phyloP scores from a whole-genome alignment of 1,140 invertebrate genomes.

The Diachasmimorpha longicaudata region DNA sequence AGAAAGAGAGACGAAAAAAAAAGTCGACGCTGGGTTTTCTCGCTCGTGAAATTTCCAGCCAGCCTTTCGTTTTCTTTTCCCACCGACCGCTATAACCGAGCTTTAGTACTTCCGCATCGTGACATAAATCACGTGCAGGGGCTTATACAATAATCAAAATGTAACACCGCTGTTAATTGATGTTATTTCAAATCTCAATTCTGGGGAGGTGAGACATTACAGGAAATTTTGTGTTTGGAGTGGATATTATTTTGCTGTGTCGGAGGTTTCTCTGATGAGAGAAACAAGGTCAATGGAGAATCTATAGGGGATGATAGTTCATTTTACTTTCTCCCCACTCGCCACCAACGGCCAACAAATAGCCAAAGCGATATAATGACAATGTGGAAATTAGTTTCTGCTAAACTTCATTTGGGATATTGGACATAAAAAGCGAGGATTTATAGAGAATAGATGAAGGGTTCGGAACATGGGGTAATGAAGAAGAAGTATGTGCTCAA shows the following conservation, averaged over 20 bases:
- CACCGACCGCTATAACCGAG: neutral
- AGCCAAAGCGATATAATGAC: too few species aligned
- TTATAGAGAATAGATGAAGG: too few species aligned
- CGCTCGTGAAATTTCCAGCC: neutral
- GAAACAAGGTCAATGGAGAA: neutral
- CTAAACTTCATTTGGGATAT: too few species aligned
- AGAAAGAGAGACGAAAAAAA: neutral
- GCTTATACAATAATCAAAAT: constrained; percentile 27
- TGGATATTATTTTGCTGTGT: neutral
- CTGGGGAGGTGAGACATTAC: neutral
- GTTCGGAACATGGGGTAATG: too few species aligned
- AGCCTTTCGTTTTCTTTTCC: neutral
- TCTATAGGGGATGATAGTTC: too few species aligned
- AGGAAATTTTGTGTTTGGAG: neutral
- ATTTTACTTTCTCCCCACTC: too few species aligned
- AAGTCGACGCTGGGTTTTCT: neutral
- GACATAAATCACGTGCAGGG: constrained; percentile 15
- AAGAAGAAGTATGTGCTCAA: too few species aligned
- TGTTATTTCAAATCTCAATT: neutral
- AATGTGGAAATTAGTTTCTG: too few species aligned
- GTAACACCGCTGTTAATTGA: constrained; percentile 14
- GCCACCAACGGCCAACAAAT: too few species aligned
- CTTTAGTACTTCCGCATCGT: constrained; percentile 10
- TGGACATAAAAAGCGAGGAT: too few species aligned
- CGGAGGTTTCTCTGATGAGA: neutral